Evolutionary conservation across 2,888 invertebrate species (phyloP), one percentile per base, ranked within the genome.

Genomic region (Caenorhabditis sinica): DNA sequence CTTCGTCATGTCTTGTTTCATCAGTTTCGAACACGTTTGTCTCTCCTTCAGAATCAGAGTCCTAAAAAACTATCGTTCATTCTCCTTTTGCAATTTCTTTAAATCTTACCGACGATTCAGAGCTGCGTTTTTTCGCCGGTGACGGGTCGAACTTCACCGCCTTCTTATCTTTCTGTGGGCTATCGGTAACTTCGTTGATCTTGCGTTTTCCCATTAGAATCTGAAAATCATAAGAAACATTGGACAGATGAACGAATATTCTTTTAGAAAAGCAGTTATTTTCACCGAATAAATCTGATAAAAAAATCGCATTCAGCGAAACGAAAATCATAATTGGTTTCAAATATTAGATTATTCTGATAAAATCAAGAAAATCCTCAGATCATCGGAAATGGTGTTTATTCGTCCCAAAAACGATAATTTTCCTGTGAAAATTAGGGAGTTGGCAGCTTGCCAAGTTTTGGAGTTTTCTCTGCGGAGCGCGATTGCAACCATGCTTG

Each of bases 21-120:
- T 74, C 66, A 15, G 58, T 58, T 36, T 45, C 69, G 3, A 25
- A 17, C 9, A 36, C 36, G 23, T n/a, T 28, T 1, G 15, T 30
- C 11, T 45, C 45, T 23, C 74, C 81, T 13, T 82, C 76, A 13
- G 6, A 11, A 25, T 82, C 82, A 2, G 82, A 72, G 15, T 82
- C 76, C 82, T 82, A 20, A 2, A 66, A 20, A 71, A 28, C 25
- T 2, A 25, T 28, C 1, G 51, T 20, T 66, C 28, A 15, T 56
- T 56, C 11, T 43, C 8, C 15, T 61, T 17, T 17, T 6, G 17
- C 3, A 51, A 9, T 60, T 56, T 6, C 2, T 15, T 53, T 17
- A 28, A n/a, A 1, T 13, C 56, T 72, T 36, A 72, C 69, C 77
- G 71, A 71, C 2, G 71, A 77, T 9, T 71, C 20, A 13, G 28